These are phyloP conservation scores for Centruroides vittatus DNA, from an alignment of 1,140 invertebrate species.

Conservation along the genomic window DNA sequence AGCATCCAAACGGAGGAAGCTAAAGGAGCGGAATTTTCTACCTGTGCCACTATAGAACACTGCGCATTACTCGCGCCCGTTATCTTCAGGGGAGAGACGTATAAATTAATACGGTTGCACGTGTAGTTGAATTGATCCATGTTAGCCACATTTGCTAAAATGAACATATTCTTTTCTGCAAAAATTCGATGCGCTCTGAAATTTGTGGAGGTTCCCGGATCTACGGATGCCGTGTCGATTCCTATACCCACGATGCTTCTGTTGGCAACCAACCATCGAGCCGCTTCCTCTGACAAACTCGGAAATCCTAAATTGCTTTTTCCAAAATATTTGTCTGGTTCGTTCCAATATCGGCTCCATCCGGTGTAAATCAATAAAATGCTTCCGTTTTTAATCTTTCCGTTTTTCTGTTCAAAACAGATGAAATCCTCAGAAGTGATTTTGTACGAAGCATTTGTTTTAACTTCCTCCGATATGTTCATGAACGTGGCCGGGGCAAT, in stretches of 20 bases:
- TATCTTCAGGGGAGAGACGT: slow-evolving; percentile 19
- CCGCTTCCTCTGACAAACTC: slow-evolving; percentile 40
- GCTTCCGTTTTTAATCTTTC: slow-evolving; percentile 25
- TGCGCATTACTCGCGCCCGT: slow-evolving; percentile 17
- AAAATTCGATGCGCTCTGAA: slow-evolving; percentile 33
- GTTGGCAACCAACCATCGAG: slow-evolving; percentile 40
- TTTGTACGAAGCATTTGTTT: background rate
- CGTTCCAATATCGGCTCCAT: slow-evolving; percentile 24
- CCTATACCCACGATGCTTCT: slow-evolving; percentile 43
- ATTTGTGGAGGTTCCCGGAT: slow-evolving; percentile 27
- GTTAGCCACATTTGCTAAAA: slow-evolving; percentile 37
- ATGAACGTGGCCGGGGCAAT: slow-evolving; percentile 39
- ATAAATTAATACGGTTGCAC: slow-evolving; percentile 1
- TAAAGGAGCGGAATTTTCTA: too few relatives aligned
- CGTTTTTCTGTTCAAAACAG: slow-evolving; percentile 32
- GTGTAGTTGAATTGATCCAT: slow-evolving; percentile 10
- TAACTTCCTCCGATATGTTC: slow-evolving; percentile 33
- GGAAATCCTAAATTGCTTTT: slow-evolving; percentile 16
- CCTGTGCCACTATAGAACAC: too few relatives aligned
- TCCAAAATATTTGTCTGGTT: too few relatives aligned
- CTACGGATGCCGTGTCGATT: slow-evolving; percentile 43
- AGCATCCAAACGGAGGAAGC: too few relatives aligned
- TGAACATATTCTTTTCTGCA: slow-evolving; percentile 32
- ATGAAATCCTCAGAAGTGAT: slow-evolving; percentile 23
- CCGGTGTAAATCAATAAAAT: slow-evolving; percentile 37